Evolutionary conservation across 2,888 invertebrate genomes (phyloP), one percentile per base, ranked within the genome.

Genomic region (Tachystola acroxantha): DNA sequence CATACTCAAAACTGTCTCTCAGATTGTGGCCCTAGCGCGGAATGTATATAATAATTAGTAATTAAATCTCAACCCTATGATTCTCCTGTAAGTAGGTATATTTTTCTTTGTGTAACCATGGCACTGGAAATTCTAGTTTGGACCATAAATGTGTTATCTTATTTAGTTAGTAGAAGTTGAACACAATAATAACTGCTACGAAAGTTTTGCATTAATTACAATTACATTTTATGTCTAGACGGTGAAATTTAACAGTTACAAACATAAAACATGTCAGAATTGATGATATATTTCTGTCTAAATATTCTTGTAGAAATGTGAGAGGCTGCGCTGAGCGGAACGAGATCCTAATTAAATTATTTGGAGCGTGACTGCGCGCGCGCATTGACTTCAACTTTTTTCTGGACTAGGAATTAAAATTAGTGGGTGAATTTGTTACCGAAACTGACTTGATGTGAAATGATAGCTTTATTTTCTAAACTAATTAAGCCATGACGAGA

Each of bases 281-380:
- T 55, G 53, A 58, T 62, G 57, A 66, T 61, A 62, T 64, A 45
- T 48, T 64, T 62, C 57, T 62, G 64, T 64, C 60, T 62, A 60
- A 73, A 74, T 71, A 67, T 60, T 72, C 64, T 66, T 45, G 58
- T 66, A 72, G 80, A 75, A 74, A 77, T 69, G 70, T 64, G 71
- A 73, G 78, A 72, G 67, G 74, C 58, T 49, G 56, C 61, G 41
- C 65, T 10, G 53, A 68, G 70, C 75, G 75, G 77, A 82, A 84
- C 85, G 78, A 56, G 74, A 65, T 82, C 85, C 84, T 82, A 86
- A 86, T 85, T 84, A 82, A 79, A 74, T 65, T 75, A 77, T 77
- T 50, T 76, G 68, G 85, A 84, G 77, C 85, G 77, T 74, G 59
- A 64, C 60, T 60, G 61, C 57, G 70, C 61, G 60, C 66, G 63